Base-by-base conservation (phyloP, 2,888 invertebrate genomes). In the Hetaerina titia region DNA sequence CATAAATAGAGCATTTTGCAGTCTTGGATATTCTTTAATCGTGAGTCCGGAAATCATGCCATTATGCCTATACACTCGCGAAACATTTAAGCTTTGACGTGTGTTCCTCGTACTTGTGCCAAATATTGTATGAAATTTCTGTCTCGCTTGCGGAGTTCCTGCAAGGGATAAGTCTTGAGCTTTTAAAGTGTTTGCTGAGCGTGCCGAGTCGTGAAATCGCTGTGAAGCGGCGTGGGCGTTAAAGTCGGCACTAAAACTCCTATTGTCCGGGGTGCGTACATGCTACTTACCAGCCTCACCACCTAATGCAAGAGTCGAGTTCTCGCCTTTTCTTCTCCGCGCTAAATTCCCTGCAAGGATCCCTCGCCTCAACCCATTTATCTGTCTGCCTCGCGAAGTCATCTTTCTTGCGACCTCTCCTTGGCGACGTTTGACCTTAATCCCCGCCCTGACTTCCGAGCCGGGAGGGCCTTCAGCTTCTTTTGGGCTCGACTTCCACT, bases 371-470 rank as follows among this genome's bases (percentile, higher is more conserved):
- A 56, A 9, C 69, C 31, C 17, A 56, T 69, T 45, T 64, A 25
- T 64, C 13, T 64, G 19, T 64, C 64, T 17, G 19, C 92, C 25
- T n/a, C 92, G n/a, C 92, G 58, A 56, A 56, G 89, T 89, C 57
- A 64, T 90, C 90, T 64, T 90, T 90, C 64, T 31, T 90, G 90
- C 64, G 64, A 81, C 58, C 64, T 25, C 90, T 90, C 56, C 63
- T 92, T 56, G 69, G 58, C 57, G 89, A 89, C 92, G 92, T 92
- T 92, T 92, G 92, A 92, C 92, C 92, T 45, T 92, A 92, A 92
- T 92, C 92, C 69, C 92, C 56, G 11, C 81, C 11, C 81, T 69
- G 92, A 69, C 69, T 57, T n/a, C 74, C 64, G 13, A 56, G 88
- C 57, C 31, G 31, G 31, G 69, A 69, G 22, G 31, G 31, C 81